Conservation (phyloP, 2,888 invertebrate species). For the Sphaerophoria taeniata region DNA sequence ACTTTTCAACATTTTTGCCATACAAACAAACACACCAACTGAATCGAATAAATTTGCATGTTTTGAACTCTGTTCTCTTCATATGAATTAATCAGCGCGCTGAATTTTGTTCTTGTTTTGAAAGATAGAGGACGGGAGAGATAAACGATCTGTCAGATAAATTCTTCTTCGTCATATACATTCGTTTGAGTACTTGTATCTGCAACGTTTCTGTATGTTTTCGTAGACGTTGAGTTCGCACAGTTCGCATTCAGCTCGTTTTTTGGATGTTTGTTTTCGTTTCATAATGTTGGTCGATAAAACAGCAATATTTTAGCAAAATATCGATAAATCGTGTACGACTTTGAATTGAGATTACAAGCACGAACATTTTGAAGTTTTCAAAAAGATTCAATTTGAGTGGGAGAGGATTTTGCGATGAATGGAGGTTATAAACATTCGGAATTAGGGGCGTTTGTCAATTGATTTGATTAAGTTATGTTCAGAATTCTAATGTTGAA, state of each 20-base stretch:
- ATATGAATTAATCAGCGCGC: constrained; percentile 56
- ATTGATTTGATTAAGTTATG: not conserved
- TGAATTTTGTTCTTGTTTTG: constrained; percentile 15
- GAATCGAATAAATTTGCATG: constrained; percentile 44
- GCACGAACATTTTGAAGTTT: not conserved
- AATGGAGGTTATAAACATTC: not conserved
- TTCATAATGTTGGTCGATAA: constrained; percentile 1
- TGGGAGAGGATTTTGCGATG: not conserved
- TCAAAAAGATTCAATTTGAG: not conserved
- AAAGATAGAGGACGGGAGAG: not conserved
- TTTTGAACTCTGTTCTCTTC: not conserved
- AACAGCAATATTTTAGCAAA: not conserved
- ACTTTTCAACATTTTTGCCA: constrained; percentile 26
- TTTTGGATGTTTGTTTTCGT: not conserved
- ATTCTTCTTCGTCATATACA: constrained; percentile 19
- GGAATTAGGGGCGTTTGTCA: not conserved
- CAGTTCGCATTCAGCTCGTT: not conserved
- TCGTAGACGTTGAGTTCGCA: constrained; percentile 6
- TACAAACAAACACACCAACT: not conserved
- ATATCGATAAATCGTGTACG: constrained; percentile 11
- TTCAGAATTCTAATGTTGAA: not conserved
- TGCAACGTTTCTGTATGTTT: too few species aligned
- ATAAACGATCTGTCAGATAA: constrained; percentile 53
- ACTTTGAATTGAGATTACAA: constrained; percentile 8
- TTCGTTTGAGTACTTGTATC: not conserved